Evolutionary conservation across 2,113 vertebrate species (phyloP).

Genomic region (Hippopotamus amphibius): DNA sequence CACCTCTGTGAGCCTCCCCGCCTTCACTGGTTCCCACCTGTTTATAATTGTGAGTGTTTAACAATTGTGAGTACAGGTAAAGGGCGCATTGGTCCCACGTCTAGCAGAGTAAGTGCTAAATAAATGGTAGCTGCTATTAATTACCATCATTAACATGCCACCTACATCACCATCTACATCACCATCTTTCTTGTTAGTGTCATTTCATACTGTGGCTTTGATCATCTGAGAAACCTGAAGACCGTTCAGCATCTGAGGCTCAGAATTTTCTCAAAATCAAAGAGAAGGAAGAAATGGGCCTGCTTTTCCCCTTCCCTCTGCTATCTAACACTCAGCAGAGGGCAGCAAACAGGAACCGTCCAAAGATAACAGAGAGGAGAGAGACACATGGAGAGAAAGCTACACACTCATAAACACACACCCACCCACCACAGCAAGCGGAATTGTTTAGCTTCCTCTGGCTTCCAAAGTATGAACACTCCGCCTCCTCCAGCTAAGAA

Average conservation of each 20-base stretch:
- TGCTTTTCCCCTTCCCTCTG: constrained; percentile 47
- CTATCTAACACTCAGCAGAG: constrained; percentile 72
- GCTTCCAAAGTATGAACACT: constrained; percentile 78
- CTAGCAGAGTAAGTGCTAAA: neutral
- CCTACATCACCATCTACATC: neutral
- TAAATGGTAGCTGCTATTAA: neutral
- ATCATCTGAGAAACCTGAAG: neutral
- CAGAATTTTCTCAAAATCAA: constrained; percentile 35
- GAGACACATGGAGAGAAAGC: constrained; percentile 72
- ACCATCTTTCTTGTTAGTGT: neutral
- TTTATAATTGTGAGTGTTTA: neutral
- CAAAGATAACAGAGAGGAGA: constrained; percentile 64
- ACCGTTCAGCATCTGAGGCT: neutral
- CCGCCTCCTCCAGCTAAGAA: constrained; percentile 74
- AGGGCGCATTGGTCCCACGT: neutral
- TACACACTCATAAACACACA: constrained; percentile 76
- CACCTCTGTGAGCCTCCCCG: neutral
- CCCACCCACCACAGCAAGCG: constrained; percentile 70
- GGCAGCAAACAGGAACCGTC: constrained; percentile 73
- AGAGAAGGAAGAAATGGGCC: neutral
- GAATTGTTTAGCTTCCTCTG: constrained; percentile 76
- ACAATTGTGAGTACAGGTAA: neutral
- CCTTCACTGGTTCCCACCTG: neutral
- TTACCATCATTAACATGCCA: neutral
- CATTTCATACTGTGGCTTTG: neutral